Base-by-base conservation (phyloP, 2,797 vertebrate species). In the Macropus fuliginosus region DNA sequence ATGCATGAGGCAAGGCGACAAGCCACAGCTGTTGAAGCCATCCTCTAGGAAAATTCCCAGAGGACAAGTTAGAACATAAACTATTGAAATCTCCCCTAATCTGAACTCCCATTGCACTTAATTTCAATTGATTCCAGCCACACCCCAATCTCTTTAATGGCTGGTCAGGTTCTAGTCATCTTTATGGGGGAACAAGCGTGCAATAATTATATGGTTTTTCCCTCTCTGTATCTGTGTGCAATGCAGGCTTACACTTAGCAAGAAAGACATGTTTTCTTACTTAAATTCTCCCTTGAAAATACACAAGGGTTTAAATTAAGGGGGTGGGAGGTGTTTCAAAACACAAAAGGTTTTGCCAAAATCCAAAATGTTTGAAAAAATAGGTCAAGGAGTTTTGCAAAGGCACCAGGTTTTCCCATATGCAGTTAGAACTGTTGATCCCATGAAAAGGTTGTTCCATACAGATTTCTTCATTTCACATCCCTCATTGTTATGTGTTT, bases 301-400 rank as follows among this genome's bases (percentile, higher is more conserved):
- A 95, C 74, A 96, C 93, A 92, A 92, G 87, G 52, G 31, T 97
- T 97, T 97, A 96, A 96, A 95, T 95, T 96, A 97, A 96, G 91
- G 31, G n/a, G 94, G 94, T 96, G 96, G 93, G 52, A 3, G 21
- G 21, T 10, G 3, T 62, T 81, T 94, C 27, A 89, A 97, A 95
- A 95, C 94, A 94, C 93, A 92, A 89, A 96, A 50, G 16, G 55
- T 96, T 95, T 95, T 96, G 91, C 93, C 95, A 95, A 97, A 94
- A 93, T 96, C 94, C 50, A 92, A 96, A 94, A 92, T 93, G 59
- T 96, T 96, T 93, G 57, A 74, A 95, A 54, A 95, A 96, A 92
- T 90, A 93, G 89, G 66, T 94, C 92, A 89, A 57, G 92, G 93
- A 91, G 5, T 40, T 96, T 91, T 97, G 50, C 91, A 74, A 93